Evolutionary conservation across 1,140 invertebrate species (phyloP).

Genomic region (Drosophila athabasca): DNA sequence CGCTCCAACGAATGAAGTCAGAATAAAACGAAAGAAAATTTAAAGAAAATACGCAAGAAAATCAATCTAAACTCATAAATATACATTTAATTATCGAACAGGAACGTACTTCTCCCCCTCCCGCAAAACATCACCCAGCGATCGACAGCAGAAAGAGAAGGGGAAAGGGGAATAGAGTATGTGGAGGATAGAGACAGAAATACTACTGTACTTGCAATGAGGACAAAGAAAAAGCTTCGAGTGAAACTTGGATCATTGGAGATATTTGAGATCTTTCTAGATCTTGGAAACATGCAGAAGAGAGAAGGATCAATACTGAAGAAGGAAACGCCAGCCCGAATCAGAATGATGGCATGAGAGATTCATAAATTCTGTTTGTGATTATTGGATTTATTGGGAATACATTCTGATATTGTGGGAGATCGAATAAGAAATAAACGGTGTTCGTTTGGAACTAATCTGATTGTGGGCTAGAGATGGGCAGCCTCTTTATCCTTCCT

Average conservation of each 20-base stretch:
- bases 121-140: constrained; percentile 8
- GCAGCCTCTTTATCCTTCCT: too few species aligned
- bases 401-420: too few species aligned
- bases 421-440: too few species aligned
- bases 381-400: too few species aligned
- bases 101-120: constrained; percentile 50
- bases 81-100: constrained; percentile 34
- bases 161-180: neutral
- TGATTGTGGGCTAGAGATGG: too few species aligned
- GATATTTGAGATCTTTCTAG: constrained; percentile 15
- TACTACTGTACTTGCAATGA: constrained; percentile 58
- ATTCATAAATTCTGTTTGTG: too few species aligned
- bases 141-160: constrained; percentile 3
- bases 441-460: too few species aligned
- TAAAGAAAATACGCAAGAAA: constrained; percentile 20
- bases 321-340: too few species aligned
- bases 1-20: constrained; percentile 48
- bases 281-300: constrained; percentile 8
- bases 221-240: constrained; percentile 54
- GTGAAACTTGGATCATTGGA: constrained; percentile 1
- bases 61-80: constrained; percentile 24
- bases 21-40: constrained; percentile 28
- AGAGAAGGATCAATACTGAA: neutral
- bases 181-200: constrained; percentile 28
- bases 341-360: too few species aligned